Percentiles rank a stretch among this genome's conserved stretches.
Evolutionary conservation across 2,888 invertebrate genomes (phyloP).

Genomic region (Caenorhabditis zanzibari): DNA sequence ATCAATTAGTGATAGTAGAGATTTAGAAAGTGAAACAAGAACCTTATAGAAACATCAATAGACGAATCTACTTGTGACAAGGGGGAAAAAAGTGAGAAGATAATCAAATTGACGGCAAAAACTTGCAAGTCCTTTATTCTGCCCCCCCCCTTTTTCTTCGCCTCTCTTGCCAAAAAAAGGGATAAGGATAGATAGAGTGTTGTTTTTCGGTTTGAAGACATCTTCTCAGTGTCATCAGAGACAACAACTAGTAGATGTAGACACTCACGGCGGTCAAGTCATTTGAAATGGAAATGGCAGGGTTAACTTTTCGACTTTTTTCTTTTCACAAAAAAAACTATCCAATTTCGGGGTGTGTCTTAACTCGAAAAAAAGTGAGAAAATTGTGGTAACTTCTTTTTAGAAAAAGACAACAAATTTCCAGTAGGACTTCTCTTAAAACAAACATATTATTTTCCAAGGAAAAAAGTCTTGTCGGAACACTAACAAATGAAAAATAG

Average conservation of each 20-base stretch:
- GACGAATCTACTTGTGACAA: slow-evolving; percentile 43
- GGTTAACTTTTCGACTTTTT: slow-evolving; percentile 8
- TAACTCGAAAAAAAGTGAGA: not conserved
- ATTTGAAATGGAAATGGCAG: slow-evolving; percentile 49
- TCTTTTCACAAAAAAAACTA: slow-evolving; percentile 19
- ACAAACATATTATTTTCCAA: not conserved
- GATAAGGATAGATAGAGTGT: slow-evolving; percentile 24
- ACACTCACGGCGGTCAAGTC: slow-evolving; percentile 33
- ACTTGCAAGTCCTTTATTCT: slow-evolving; percentile 32
- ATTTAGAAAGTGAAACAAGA: slow-evolving; percentile 36
- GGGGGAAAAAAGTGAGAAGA: slow-evolving; percentile 52
- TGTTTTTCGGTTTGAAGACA: slow-evolving; percentile 36
- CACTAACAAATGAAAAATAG: not conserved
- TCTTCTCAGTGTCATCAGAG: slow-evolving; percentile 33
- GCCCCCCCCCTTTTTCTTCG: not conserved
- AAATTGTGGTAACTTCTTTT: slow-evolving; percentile 10
- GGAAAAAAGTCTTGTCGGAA: not conserved
- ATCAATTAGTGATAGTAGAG: slow-evolving; percentile 19
- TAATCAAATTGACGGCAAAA: slow-evolving; percentile 55
- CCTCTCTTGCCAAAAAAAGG: slow-evolving; percentile 13
- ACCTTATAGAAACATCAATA: slow-evolving; percentile 24
- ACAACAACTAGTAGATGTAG: slow-evolving; percentile 18
- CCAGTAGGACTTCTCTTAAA: not conserved
- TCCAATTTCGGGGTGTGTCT: slow-evolving; percentile 23
- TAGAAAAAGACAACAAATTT: not conserved